These are phyloP conservation scores for Heliconius melpomene DNA, from an alignment of 1,140 invertebrate species.

Conservation along the genomic window DNA sequence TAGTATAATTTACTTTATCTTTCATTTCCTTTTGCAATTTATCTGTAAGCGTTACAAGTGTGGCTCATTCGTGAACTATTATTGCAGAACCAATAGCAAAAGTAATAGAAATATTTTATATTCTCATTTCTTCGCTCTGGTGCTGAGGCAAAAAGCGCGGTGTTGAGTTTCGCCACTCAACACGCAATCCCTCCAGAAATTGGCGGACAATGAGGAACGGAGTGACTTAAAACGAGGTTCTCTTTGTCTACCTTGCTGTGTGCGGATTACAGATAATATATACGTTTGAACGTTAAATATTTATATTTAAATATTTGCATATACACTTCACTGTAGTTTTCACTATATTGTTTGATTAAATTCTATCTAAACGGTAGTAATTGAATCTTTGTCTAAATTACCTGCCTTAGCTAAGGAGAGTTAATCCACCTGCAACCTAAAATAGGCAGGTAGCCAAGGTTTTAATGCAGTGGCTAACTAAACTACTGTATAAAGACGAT, in stretches of 20 bases:
- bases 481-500: slow-evolving; percentile 33
- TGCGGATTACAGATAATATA: no score
- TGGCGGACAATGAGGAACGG: no score
- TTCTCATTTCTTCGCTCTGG: no score
- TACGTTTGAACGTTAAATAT: no score
- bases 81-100: background rate
- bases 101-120: background rate
- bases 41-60: background rate
- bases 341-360: no score
- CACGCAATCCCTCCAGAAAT: no score
- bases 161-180: no score
- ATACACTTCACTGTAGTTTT: background rate
- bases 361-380: slow-evolving; percentile 16
- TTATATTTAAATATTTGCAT: no score
- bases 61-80: background rate
- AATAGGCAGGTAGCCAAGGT: slow-evolving; percentile 41
- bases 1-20: slow-evolving; percentile 56
- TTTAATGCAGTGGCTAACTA: slow-evolving; percentile 37
- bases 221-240: no score
- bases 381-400: slow-evolving; percentile 39
- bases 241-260: no score
- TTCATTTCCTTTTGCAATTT: slow-evolving; percentile 42
- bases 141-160: no score
- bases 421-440: slow-evolving; percentile 39
- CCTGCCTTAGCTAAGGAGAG: slow-evolving; percentile 30